phyloP scores from a whole-genome alignment of 2,888 invertebrate genomes.

The Limnephilus auricula region DNA sequence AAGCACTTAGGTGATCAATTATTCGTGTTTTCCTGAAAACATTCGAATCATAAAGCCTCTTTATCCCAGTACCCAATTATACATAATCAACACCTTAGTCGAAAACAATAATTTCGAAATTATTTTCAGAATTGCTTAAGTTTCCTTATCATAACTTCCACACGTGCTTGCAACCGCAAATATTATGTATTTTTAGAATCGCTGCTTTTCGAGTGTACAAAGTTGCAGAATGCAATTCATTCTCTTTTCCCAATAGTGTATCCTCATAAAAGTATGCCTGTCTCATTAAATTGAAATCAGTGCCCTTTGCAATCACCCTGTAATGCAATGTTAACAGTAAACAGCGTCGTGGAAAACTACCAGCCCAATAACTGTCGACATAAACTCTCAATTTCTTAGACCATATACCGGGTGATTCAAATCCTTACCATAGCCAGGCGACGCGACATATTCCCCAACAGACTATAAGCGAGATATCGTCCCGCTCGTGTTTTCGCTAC shows the following conservation, averaged over 20 bases:
- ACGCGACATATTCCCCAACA: constrained; percentile 51
- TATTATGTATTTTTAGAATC: too few relatives aligned
- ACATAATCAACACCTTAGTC: background rate
- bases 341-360: constrained; percentile 59
- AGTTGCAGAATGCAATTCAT: background rate
- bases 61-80: background rate
- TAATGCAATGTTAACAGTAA: constrained; percentile 53
- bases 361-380: constrained; percentile 62
- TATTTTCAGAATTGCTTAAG: background rate
- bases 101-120: background rate
- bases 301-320: constrained; percentile 56
- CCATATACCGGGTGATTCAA: constrained; percentile 62
- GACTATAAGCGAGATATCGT: constrained; percentile 21
- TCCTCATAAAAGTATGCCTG: background rate
- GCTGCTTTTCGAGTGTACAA: background rate
- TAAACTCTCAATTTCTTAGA: constrained; percentile 64
- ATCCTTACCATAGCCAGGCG: constrained; percentile 56
- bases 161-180: background rate
- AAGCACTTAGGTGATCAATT: constrained; percentile 41
- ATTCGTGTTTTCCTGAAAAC: constrained; percentile 35
- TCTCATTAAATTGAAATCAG: constrained; percentile 57
- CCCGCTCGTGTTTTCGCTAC: constrained; percentile 7
- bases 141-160: background rate
- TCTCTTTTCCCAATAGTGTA: background rate
- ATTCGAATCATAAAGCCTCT: background rate